A percentile compares a stretch with the other conserved stretches of the same genome.
Conservation (phyloP, 2,888 invertebrate species). For the Drosophila peninsularis region DNA sequence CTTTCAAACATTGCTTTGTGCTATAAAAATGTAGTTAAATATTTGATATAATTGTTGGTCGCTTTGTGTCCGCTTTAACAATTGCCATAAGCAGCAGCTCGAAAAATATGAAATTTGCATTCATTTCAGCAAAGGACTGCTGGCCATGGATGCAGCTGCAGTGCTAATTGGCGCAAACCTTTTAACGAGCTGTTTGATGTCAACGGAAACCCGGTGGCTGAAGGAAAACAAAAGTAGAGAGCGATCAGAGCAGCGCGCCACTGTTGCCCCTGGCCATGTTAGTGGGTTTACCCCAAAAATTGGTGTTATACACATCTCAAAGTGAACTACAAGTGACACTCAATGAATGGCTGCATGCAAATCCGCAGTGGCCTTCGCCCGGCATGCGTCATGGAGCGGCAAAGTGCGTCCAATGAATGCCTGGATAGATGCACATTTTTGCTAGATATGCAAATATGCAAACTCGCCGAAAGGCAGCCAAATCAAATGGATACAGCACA, state of each 20-base stretch:
- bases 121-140: slow-evolving; percentile 12
- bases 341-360: slow-evolving; percentile 24
- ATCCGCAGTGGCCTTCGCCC: slow-evolving; percentile 11
- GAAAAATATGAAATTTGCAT: slow-evolving; percentile 6
- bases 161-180: slow-evolving; percentile 31
- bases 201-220: slow-evolving; percentile 1
- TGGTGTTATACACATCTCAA: slow-evolving; percentile 18
- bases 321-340: slow-evolving; percentile 28
- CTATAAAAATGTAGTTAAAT: neutral
- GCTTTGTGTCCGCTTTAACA: neutral
- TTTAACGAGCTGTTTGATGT: slow-evolving; percentile 20
- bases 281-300: slow-evolving; percentile 1
- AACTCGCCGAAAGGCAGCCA: slow-evolving; percentile 22
- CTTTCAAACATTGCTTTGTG: neutral
- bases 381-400: slow-evolving; percentile 18
- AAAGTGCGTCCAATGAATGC: slow-evolving; percentile 25
- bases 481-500: slow-evolving; percentile 26
- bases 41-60: neutral
- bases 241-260: slow-evolving; percentile 1
- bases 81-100: neutral
- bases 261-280: slow-evolving; percentile 11
- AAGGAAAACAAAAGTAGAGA: slow-evolving; percentile 1
- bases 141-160: neutral
- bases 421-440: slow-evolving; percentile 9
- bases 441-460: slow-evolving; percentile 33